Conservation (phyloP, 1,140 invertebrate species). For the Antheraea pernyi region DNA sequence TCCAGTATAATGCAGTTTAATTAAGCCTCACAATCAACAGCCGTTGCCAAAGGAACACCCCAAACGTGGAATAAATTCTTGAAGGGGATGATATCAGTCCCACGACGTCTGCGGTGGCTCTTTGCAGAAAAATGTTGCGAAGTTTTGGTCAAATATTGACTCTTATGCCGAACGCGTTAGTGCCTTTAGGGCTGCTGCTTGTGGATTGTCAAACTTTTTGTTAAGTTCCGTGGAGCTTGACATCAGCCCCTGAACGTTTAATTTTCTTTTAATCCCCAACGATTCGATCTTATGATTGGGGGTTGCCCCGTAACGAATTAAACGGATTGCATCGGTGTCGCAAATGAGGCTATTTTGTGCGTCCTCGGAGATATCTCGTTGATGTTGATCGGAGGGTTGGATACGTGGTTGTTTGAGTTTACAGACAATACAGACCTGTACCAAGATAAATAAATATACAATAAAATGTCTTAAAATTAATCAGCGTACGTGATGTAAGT, state of each 20-base stretch:
- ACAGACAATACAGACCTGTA: too few relatives aligned
- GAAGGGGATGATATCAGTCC: slow-evolving; percentile 50
- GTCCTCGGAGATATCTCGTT: slow-evolving; percentile 54
- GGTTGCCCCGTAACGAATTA: slow-evolving; percentile 70
- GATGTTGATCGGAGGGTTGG: slow-evolving; percentile 34
- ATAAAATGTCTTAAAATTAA: too few relatives aligned
- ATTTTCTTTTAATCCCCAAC: slow-evolving; percentile 77
- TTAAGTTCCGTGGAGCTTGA: slow-evolving; percentile 41
- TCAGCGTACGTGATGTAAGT: too few relatives aligned
- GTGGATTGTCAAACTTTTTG: background rate
- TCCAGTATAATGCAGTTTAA: slow-evolving; percentile 57
- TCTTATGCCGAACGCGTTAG: slow-evolving; percentile 29
- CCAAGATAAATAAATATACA: too few relatives aligned
- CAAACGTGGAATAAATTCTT: slow-evolving; percentile 68
- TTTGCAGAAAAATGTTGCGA: slow-evolving; percentile 10
- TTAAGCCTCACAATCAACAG: slow-evolving; percentile 65
- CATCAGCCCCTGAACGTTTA: slow-evolving; percentile 61
- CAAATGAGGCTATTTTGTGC: slow-evolving; percentile 74
- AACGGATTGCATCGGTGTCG: slow-evolving; percentile 72
- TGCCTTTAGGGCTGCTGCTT: background rate
- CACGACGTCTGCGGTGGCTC: slow-evolving; percentile 50
- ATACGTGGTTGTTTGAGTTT: slow-evolving; percentile 50
- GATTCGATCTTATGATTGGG: slow-evolving; percentile 70
- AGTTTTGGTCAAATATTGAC: background rate
- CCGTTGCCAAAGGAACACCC: slow-evolving; percentile 68